These are phyloP conservation scores for Lymantria monacha DNA, from an alignment of 2,888 invertebrate genomes.

Conservation along the genomic window DNA sequence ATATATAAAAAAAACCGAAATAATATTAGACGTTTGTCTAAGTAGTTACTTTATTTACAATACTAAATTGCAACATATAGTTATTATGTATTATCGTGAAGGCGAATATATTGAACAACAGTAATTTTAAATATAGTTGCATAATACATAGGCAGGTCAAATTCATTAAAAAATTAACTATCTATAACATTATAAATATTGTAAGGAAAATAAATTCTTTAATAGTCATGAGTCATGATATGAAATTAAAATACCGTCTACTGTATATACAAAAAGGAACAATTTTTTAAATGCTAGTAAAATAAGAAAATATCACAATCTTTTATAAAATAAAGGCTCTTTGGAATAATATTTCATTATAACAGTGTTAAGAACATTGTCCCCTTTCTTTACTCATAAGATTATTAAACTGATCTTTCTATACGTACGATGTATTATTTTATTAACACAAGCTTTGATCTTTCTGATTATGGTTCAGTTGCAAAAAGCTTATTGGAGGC, in stretches of 20 bases:
- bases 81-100: too few relatives aligned
- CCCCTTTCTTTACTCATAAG: neutral
- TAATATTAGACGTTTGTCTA: too few relatives aligned
- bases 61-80: too few relatives aligned
- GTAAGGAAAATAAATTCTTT: neutral
- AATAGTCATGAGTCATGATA: neutral
- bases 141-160: neutral
- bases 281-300: neutral
- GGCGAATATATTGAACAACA: too few relatives aligned
- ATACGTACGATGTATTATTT: neutral
- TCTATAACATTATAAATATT: neutral
- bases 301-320: conserved; percentile 54
- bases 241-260: neutral
- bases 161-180: neutral
- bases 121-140: neutral
- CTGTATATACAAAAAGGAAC: neutral
- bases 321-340: conserved; percentile 47
- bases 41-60: too few relatives aligned
- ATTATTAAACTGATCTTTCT: neutral
- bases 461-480: too few relatives aligned
- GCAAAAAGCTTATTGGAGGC: too few relatives aligned
- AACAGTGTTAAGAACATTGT: conserved; percentile 11
- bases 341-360: conserved; percentile 46
- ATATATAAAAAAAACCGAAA: neutral
- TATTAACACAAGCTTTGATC: neutral